phyloP scores from a whole-genome alignment of 2,113 vertebrate genomes.

The Xenopus tropicalis region DNA sequence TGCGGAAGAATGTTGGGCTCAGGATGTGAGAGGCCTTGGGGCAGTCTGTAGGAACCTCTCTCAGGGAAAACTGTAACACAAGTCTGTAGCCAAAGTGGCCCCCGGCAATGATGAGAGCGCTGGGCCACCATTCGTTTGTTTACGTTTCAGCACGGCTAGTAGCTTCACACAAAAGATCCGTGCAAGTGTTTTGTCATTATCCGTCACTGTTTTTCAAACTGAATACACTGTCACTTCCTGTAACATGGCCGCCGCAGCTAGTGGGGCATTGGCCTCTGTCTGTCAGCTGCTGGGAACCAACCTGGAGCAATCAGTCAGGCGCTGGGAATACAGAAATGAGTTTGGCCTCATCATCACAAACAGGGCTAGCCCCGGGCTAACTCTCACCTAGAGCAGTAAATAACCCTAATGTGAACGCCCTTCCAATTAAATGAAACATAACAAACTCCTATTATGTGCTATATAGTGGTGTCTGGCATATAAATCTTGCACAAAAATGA shows the following conservation, averaged over 20 bases:
- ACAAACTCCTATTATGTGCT: too few species aligned
- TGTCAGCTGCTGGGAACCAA: constrained; percentile 27
- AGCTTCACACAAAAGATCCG: constrained; percentile 37
- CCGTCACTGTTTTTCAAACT: constrained; percentile 31
- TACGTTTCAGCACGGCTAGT: constrained; percentile 32
- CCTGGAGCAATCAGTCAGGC: constrained; percentile 34
- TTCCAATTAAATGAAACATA: too few species aligned
- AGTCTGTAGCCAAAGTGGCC: neutral
- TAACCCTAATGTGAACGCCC: too few species aligned
- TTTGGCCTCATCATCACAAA: constrained; percentile 18
- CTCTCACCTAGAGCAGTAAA: too few species aligned
- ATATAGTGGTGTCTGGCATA: too few species aligned
- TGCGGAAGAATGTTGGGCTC: constrained; percentile 19
- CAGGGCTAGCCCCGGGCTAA: neutral
- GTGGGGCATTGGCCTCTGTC: constrained; percentile 25
- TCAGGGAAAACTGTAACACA: constrained; percentile 28
- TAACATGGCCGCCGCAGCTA: constrained; percentile 23
- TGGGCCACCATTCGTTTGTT: constrained; percentile 34
- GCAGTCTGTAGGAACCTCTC: constrained; percentile 19
- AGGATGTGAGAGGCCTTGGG: constrained; percentile 35
- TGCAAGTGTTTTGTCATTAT: constrained; percentile 40
- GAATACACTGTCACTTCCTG: constrained; percentile 38
- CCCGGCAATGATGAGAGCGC: neutral
- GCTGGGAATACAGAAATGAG: constrained; percentile 15
- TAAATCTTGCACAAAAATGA: too few species aligned